These are phyloP conservation scores for Pempheris klunzingeri DNA, from an alignment of 2,797 vertebrate genomes.

Conservation along the genomic window DNA sequence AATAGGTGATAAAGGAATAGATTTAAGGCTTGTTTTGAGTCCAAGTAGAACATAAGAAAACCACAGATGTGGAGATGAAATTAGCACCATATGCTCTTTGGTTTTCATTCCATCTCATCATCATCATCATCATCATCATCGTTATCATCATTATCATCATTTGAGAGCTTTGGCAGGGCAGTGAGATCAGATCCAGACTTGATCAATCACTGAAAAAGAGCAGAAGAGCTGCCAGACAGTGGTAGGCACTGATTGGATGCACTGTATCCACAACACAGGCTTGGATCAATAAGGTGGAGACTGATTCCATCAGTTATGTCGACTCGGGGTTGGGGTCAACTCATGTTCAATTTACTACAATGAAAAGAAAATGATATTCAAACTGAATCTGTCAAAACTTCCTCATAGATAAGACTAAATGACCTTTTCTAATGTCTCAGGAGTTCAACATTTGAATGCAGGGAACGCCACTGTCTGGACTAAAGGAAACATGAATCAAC, in stretches of 20 bases:
- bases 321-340: not conserved
- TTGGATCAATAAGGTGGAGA: constrained; percentile 55
- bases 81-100: constrained; percentile 14
- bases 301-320: constrained; percentile 47
- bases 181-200: constrained; percentile 39
- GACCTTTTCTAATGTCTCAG: not conserved
- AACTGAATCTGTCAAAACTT: not conserved
- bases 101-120: constrained; percentile 35
- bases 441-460: constrained; percentile 16
- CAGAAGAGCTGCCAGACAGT: constrained; percentile 49
- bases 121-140: constrained; percentile 6
- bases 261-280: constrained; percentile 42
- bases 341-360: constrained; percentile 17
- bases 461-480: constrained; percentile 17
- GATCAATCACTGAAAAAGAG: constrained; percentile 66
- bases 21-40: constrained; percentile 1
- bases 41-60: not conserved
- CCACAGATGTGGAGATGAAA: constrained; percentile 1
- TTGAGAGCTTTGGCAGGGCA: constrained; percentile 16
- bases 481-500: constrained; percentile 43
- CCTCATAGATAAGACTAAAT: constrained; percentile 8
- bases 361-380: constrained; percentile 6
- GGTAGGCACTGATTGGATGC: constrained; percentile 51
- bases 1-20: not conserved
- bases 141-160: constrained; percentile 17